A percentile compares a stretch with the other conserved stretches of the same genome.
These are phyloP conservation scores for Orthosia incerta DNA, from an alignment of 2,888 invertebrate genomes.

Conservation along the genomic window DNA sequence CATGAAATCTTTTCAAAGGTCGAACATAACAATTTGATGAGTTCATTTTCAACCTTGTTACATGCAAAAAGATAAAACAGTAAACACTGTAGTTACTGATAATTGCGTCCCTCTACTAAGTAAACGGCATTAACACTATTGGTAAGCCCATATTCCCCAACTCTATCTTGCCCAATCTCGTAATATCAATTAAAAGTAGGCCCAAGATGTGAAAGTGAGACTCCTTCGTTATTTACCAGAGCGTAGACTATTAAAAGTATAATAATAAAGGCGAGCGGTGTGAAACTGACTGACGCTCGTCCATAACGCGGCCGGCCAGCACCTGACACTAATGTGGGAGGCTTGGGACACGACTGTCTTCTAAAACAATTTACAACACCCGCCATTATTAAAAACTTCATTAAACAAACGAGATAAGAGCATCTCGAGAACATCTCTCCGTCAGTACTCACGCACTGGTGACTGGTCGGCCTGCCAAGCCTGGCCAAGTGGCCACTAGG, in stretches of 20 bases:
- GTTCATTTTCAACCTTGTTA: constrained; percentile 53
- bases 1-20: constrained; percentile 58
- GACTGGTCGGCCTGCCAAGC: constrained; percentile 66
- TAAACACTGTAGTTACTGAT: constrained; percentile 32
- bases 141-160: constrained; percentile 20
- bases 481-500: constrained; percentile 79
- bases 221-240: constrained; percentile 79
- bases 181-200: constrained; percentile 73
- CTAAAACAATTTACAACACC: constrained; percentile 69
- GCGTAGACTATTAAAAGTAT: constrained; percentile 77
- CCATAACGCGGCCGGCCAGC: constrained; percentile 55
- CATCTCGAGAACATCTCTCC: constrained; percentile 60
- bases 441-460: constrained; percentile 54
- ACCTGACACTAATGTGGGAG: constrained; percentile 66
- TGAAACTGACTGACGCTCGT: constrained; percentile 68
- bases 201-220: constrained; percentile 80
- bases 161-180: constrained; percentile 40
- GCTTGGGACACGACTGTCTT: constrained; percentile 65
- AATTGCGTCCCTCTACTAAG: constrained; percentile 13
- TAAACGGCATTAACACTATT: constrained; percentile 4
- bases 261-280: constrained; percentile 61
- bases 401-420: constrained; percentile 70
- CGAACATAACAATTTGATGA: constrained; percentile 48
- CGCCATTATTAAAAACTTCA: constrained; percentile 68
- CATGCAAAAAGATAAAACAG: constrained; percentile 47